Base-by-base conservation (phyloP, 1,140 invertebrate genomes). In the Heliconius hermathena region DNA sequence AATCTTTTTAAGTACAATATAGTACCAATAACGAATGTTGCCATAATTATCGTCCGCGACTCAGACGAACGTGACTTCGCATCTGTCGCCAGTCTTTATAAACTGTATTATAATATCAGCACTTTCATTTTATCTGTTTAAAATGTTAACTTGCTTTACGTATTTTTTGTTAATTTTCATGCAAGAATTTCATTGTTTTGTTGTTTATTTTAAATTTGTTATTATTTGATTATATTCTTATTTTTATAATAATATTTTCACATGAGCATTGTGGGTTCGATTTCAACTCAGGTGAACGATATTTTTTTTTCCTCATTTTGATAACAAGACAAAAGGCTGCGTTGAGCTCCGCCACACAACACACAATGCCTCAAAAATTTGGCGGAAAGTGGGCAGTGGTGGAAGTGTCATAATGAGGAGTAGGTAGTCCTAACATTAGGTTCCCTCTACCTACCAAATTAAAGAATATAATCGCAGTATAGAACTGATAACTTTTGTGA, bases 71-170 rank as follows among this genome's bases (percentile, higher is more conserved):
- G 60, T 66, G 60, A 66, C 60, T 66, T 29, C 60, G 60, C 60
- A 66, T 66, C 60, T 66, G 60, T 66, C 26, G 60, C 60, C 26
- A 66, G 60, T 66, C 60, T 66, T 66, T 66, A 66, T 29, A 66
- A 66, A 66, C 11, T 66, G 60, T 66, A 66, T 66, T 66, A 66
- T 66, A 66, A 26, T 66, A 66, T 66, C 60, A 66, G 60, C 60
- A 66, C 22, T 26, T 66, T 66, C 29, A 66, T 66, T 66, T 66
- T 66, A 29, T 66, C 22, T 29, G 11, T 66, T 66, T 29, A 66
- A 66, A 66, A 26, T 16, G 13, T 26, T 66, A 66, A 66, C 9
- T 29, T 66, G 29, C 1, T 66, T 66, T 29, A 22, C n/a, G 18
- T 52, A 20, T 57, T 57, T 54, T 54, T 22, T 22, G 8, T 11